These are phyloP conservation scores for Sialis lutaria DNA, from an alignment of 2,888 invertebrate species.

Conservation along the genomic window DNA sequence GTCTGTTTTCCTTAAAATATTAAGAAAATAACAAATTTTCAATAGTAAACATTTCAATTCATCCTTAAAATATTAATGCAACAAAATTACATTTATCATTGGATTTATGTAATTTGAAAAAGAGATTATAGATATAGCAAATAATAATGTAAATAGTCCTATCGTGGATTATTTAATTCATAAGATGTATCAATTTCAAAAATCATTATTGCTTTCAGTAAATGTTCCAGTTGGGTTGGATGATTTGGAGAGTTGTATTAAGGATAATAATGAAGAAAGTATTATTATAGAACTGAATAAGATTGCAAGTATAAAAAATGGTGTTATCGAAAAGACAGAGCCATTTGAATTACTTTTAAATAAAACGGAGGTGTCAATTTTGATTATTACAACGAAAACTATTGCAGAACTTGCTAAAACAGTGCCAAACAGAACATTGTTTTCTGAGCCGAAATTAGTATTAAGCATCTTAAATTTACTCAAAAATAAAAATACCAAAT, in stretches of 20 bases:
- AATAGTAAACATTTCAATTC: too few relatives aligned
- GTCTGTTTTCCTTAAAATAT: too few relatives aligned
- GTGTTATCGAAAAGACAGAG: constrained; percentile 28
- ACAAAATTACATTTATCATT: too few relatives aligned
- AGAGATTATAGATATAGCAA: too few relatives aligned
- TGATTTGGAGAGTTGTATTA: constrained; percentile 1
- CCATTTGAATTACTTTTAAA: constrained; percentile 27
- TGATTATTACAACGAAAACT: constrained; percentile 43
- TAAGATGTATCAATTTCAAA: too few relatives aligned
- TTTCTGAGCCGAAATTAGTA: constrained; percentile 43
- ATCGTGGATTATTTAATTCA: too few relatives aligned
- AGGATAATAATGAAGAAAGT: constrained; percentile 2
- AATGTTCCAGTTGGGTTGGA: too few relatives aligned
- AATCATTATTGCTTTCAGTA: too few relatives aligned
- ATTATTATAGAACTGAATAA: constrained; percentile 1
- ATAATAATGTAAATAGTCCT: too few relatives aligned
- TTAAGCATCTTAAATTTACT: constrained; percentile 37
- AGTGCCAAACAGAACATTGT: constrained; percentile 52
- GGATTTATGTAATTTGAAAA: too few relatives aligned
- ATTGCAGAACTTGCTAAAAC: constrained; percentile 70
- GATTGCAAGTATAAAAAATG: constrained; percentile 26
- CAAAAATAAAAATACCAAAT: constrained; percentile 30
- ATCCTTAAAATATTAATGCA: too few relatives aligned
- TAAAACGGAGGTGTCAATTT: constrained; percentile 30
- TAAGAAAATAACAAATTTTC: too few relatives aligned